phyloP scores from a whole-genome alignment of 2,888 invertebrate genomes.

The Lochmaea capreae region DNA sequence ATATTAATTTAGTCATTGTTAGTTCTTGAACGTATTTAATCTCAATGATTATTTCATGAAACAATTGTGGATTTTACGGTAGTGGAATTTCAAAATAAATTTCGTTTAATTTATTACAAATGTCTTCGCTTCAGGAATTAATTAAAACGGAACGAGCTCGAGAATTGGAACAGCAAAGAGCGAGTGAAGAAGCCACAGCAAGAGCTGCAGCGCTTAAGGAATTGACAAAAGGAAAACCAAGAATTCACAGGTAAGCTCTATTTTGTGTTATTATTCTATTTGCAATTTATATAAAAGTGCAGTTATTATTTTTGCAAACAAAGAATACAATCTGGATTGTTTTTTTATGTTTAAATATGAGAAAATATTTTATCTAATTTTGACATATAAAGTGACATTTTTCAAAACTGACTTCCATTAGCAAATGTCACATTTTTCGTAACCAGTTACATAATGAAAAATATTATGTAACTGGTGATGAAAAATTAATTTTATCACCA shows the following conservation, averaged over 20 bases:
- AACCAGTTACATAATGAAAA: no score
- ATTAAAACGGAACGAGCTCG: conserved; percentile 82
- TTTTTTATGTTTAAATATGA: no score
- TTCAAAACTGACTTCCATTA: no score
- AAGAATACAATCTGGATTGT: neutral
- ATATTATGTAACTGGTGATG: no score
- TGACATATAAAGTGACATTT: no score
- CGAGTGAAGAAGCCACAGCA: conserved; percentile 79
- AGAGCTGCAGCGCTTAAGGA: conserved; percentile 73
- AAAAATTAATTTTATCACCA: no score
- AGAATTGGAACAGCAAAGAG: conserved; percentile 80
- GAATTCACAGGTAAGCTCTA: conserved; percentile 54
- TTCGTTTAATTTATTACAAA: neutral
- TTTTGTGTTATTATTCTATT: neutral
- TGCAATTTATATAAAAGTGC: neutral
- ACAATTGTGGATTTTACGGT: conserved; percentile 19
- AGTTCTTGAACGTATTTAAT: neutral
- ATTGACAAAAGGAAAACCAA: conserved; percentile 58
- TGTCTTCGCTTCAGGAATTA: conserved; percentile 68
- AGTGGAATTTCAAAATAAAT: neutral
- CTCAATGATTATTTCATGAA: neutral
- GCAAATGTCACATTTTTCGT: no score
- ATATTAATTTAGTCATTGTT: no score
- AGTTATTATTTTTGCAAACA: conserved; percentile 3
- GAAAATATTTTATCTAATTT: no score